Percentiles rank a stretch among this genome's conserved stretches.
These are phyloP conservation scores for Euwallacea similis DNA, from an alignment of 1,140 invertebrate genomes.

Conservation along the genomic window DNA sequence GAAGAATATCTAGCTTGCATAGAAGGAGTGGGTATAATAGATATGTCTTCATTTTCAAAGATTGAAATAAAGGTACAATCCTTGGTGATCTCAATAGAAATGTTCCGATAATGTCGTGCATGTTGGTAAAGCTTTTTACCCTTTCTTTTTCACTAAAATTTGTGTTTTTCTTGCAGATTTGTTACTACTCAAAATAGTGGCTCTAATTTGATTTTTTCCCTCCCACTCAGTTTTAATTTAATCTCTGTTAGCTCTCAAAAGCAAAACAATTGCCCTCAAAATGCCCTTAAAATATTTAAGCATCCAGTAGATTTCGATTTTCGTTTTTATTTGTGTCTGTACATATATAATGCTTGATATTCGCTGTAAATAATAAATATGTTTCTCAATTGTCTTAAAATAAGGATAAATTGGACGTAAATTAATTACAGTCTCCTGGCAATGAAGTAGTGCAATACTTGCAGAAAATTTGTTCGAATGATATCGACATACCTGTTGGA, in stretches of 20 bases:
- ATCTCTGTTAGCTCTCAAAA: too few species aligned
- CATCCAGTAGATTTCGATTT: too few species aligned
- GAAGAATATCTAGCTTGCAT: slow-evolving; percentile 79
- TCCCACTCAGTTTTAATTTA: too few species aligned
- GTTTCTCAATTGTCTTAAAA: too few species aligned
- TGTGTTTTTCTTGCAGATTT: not conserved
- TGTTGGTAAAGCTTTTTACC: not conserved
- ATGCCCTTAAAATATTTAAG: too few species aligned
- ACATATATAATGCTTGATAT: too few species aligned
- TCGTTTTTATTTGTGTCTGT: too few species aligned
- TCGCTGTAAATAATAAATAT: too few species aligned
- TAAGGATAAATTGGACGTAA: too few species aligned
- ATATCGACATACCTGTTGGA: slow-evolving; percentile 74
- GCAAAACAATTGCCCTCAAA: too few species aligned
- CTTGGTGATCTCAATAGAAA: not conserved
- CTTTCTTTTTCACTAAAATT: not conserved
- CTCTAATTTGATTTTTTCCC: too few species aligned
- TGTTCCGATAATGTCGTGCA: not conserved
- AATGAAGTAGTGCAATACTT: slow-evolving; percentile 69
- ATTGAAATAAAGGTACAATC: slow-evolving; percentile 70
- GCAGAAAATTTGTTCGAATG: slow-evolving; percentile 76
- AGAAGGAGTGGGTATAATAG: slow-evolving; percentile 77
- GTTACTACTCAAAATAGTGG: not conserved
- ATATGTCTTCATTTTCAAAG: slow-evolving; percentile 86
- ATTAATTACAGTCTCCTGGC: slow-evolving; percentile 57